These are phyloP conservation scores for Lycopodina hypogea DNA, from an alignment of 37 sponge, comb jelly and placozoan genomes.

Conservation along the genomic window DNA sequence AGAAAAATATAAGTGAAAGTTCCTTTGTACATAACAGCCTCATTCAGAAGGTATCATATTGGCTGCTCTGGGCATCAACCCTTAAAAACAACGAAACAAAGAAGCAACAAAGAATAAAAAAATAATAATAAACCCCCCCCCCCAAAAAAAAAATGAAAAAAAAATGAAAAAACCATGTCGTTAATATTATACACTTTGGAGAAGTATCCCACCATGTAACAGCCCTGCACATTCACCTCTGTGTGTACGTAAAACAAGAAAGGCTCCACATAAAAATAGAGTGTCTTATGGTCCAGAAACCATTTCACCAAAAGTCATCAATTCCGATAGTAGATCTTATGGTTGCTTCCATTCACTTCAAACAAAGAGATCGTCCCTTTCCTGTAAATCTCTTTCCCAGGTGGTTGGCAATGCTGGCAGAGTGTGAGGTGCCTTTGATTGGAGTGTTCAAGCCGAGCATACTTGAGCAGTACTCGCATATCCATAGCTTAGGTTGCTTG, in stretches of 20 bases:
- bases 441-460: slow-evolving; percentile 72
- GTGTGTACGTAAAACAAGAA: slow-evolving; percentile 91
- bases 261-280: slow-evolving; percentile 98
- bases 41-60: too few species aligned
- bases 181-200: slow-evolving; percentile 59
- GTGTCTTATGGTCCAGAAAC: slow-evolving; percentile 96
- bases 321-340: slow-evolving; percentile 96
- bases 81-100: not conserved
- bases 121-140: too few species aligned
- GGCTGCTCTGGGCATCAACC: not conserved
- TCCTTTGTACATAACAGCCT: too few species aligned
- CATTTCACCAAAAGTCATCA: slow-evolving; percentile 91
- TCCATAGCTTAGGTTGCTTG: slow-evolving; percentile 66
- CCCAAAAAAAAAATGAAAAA: slow-evolving; percentile 53
- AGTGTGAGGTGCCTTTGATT: slow-evolving; percentile 59
- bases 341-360: slow-evolving; percentile 73
- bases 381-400: slow-evolving; percentile 84
- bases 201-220: slow-evolving; percentile 96
- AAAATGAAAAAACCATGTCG: not conserved
- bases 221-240: slow-evolving; percentile 89
- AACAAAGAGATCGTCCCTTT: slow-evolving; percentile 82
- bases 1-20: too few species aligned
- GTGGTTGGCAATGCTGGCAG: slow-evolving; percentile 60
- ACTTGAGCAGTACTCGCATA: slow-evolving; percentile 96
- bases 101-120: too few species aligned